Evolutionary conservation across 2,113 vertebrate genomes (phyloP).

Genomic region (Scatophagus argus): DNA sequence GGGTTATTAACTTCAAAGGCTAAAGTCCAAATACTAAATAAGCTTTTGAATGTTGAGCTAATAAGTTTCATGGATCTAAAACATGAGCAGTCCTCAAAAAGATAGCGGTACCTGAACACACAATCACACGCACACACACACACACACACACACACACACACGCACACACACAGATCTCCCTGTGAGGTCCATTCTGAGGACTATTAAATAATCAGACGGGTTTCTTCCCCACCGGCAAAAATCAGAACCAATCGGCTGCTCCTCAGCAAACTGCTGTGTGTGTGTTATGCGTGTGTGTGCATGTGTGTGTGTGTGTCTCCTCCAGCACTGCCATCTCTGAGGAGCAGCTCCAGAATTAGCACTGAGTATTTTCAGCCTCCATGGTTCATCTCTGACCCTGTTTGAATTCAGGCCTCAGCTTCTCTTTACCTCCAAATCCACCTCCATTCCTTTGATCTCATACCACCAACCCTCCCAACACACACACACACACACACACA

Average conservation of each 20-base stretch:
- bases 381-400: conserved; percentile 54
- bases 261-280: conserved; percentile 42
- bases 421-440: conserved; percentile 51
- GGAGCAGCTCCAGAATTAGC: conserved; percentile 51
- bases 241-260: conserved; percentile 52
- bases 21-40: conserved; percentile 25
- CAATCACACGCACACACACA: conserved; percentile 33
- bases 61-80: neutral
- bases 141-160: neutral
- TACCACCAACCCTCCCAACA: neutral
- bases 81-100: neutral
- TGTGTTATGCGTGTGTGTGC: conserved; percentile 17
- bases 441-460: conserved; percentile 36
- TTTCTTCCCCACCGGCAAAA: conserved; percentile 66
- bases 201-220: conserved; percentile 72
- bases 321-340: conserved; percentile 34
- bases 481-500: neutral
- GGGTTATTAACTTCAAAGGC: conserved; percentile 45
- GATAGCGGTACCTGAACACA: neutral
- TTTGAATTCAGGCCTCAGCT: conserved; percentile 43
- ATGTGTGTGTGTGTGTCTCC: conserved; percentile 14
- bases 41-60: neutral
- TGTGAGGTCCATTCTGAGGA: conserved; percentile 56
- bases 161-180: conserved; percentile 5
- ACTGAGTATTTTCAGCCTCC: conserved; percentile 46